phyloP scores from a whole-genome alignment of 92 coral and sea anemone species.

The Epizoanthus rinbou region DNA sequence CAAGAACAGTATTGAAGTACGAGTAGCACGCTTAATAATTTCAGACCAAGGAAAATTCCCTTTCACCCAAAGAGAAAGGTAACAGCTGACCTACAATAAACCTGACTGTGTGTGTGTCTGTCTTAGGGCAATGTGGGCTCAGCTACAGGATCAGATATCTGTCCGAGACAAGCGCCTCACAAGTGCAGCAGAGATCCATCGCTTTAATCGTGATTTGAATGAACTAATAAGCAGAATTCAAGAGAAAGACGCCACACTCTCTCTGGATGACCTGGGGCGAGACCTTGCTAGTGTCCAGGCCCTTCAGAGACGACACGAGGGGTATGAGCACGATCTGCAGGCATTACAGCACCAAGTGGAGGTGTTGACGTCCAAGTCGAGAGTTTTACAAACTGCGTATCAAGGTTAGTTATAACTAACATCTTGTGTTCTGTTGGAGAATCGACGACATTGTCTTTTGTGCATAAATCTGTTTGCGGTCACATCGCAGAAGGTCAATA shows the following conservation, averaged over 20 bases:
- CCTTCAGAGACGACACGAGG: slow-evolving; percentile 92
- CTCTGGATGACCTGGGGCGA: slow-evolving; percentile 89
- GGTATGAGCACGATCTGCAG: slow-evolving; percentile 77
- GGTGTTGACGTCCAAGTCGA: slow-evolving; percentile 67
- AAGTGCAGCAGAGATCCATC: slow-evolving; percentile 95
- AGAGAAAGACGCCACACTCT: slow-evolving; percentile 83
- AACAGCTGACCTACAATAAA: no score
- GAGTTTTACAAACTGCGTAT: slow-evolving; percentile 73
- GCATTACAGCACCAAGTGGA: slow-evolving; percentile 79
- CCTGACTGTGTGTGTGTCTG: no score
- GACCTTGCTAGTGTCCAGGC: slow-evolving; percentile 91
- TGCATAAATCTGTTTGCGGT: background rate
- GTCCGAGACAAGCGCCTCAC: slow-evolving; percentile 85
- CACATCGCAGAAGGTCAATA: no score
- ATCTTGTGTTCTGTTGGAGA: no score
- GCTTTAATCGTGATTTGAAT: slow-evolving; percentile 92
- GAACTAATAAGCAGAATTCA: slow-evolving; percentile 91
- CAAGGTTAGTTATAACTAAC: slow-evolving; percentile 58
- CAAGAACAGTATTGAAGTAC: no score
- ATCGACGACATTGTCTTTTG: background rate
- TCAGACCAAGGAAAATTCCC: no score
- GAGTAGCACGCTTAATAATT: no score
- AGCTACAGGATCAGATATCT: slow-evolving; percentile 82
- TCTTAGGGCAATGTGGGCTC: slow-evolving; percentile 91
- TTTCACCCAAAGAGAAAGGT: no score